Percentiles rank a stretch among this genome's conserved stretches.
phyloP scores from a whole-genome alignment of 2,113 vertebrate genomes.

The Bombycilla garrulus region DNA sequence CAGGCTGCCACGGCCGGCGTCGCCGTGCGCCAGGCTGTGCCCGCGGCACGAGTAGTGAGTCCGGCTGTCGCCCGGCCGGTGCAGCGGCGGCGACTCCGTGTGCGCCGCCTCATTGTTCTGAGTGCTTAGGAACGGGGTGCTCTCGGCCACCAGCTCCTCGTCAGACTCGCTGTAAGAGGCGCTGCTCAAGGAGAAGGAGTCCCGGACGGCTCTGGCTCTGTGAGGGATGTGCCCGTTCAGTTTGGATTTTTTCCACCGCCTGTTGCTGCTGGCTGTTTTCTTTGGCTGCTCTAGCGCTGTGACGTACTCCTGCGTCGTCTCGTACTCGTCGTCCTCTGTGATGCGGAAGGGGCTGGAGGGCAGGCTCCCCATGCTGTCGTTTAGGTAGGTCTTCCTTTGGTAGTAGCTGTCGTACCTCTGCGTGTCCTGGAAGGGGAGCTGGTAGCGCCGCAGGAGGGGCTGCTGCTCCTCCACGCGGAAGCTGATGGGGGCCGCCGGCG shows the following conservation, averaged over 20 bases:
- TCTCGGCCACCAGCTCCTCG: constrained; percentile 90
- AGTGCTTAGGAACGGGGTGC: constrained; percentile 95
- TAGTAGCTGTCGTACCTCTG: constrained; percentile 91
- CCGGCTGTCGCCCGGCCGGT: constrained; percentile 87
- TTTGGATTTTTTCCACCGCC: constrained; percentile 90
- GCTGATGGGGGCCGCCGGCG: constrained; percentile 86
- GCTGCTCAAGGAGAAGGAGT: constrained; percentile 93
- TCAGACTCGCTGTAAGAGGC: constrained; percentile 91
- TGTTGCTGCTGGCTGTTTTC: constrained; percentile 80
- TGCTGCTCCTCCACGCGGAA: constrained; percentile 90
- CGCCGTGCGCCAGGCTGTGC: constrained; percentile 73
- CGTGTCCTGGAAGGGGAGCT: constrained; percentile 85
- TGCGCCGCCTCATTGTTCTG: constrained; percentile 82
- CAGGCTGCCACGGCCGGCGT: constrained; percentile 82
- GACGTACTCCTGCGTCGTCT: constrained; percentile 95
- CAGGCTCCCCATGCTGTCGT: constrained; percentile 92
- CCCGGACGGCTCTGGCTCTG: constrained; percentile 83
- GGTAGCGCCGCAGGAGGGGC: constrained; percentile 88
- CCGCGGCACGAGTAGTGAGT: constrained; percentile 89
- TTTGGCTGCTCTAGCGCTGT: constrained; percentile 85
- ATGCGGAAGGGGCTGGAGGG: constrained; percentile 92
- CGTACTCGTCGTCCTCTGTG: constrained; percentile 93
- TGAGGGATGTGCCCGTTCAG: constrained; percentile 92
- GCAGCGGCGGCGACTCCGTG: constrained; percentile 85
- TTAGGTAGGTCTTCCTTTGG: constrained; percentile 88